Conservation (phyloP, 2,797 vertebrate species). For the Pangasius djambal region DNA sequence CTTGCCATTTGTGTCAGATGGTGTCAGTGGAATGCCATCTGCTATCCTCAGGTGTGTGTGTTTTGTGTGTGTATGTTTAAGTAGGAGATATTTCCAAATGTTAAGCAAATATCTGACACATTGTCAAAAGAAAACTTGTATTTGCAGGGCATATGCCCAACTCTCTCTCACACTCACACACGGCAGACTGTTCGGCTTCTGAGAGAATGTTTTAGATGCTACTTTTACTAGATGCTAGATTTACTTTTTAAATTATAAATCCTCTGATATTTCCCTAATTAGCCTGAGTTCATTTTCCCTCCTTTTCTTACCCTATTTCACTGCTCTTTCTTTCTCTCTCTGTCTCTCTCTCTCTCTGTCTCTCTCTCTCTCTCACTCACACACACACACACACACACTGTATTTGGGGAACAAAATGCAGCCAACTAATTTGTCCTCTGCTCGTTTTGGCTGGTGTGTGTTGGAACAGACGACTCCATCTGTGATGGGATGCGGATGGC, state of each 20-base stretch:
- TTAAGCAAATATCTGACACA: neutral
- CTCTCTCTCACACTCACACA: neutral
- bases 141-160: neutral
- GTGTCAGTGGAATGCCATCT: constrained; percentile 27
- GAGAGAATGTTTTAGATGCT: neutral
- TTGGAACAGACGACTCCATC: constrained; percentile 30
- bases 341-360: neutral
- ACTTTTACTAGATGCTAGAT: too few relatives aligned
- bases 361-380: neutral
- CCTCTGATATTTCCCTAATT: constrained; percentile 17
- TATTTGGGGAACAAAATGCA: constrained; percentile 5
- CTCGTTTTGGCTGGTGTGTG: constrained; percentile 35
- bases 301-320: neutral
- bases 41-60: constrained; percentile 5
- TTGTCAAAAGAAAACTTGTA: neutral
- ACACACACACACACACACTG: neutral
- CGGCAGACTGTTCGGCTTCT: neutral
- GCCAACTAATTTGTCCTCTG: constrained; percentile 38
- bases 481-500: constrained; percentile 17
- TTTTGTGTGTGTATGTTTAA: neutral
- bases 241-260: constrained; percentile 7
- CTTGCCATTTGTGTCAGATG: constrained; percentile 16
- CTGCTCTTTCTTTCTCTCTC: neutral
- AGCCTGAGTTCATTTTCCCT: neutral
- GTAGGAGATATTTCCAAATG: neutral